phyloP scores from a whole-genome alignment of 1,140 invertebrate genomes.

The Coptotermes formosanus region DNA sequence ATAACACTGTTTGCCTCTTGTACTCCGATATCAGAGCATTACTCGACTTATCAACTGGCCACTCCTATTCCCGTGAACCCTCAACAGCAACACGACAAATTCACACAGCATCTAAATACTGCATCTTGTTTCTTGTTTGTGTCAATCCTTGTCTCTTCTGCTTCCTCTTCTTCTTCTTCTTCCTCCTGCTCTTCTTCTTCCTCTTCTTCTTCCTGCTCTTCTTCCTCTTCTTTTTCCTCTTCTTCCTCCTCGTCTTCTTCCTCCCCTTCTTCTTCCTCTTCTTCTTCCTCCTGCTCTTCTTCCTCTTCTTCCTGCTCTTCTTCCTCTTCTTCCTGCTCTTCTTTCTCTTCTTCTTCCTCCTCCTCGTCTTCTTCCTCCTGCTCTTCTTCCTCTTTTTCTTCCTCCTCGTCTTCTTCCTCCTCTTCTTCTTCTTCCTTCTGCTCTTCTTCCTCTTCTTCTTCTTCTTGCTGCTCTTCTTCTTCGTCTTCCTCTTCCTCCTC shows the following conservation, averaged over 20 bases:
- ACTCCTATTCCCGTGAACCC: too few relatives aligned
- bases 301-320: background rate
- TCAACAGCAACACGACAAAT: too few relatives aligned
- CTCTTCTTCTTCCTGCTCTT: background rate
- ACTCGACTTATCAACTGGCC: too few relatives aligned
- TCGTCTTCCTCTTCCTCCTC: background rate
- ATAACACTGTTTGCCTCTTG: too few relatives aligned
- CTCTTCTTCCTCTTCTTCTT: background rate
- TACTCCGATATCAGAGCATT: too few relatives aligned
- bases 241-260: background rate
- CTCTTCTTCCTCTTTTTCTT: background rate
- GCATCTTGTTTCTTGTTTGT: too few relatives aligned
- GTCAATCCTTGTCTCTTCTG: too few relatives aligned
- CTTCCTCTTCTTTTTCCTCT: background rate
- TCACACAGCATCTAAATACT: too few relatives aligned
- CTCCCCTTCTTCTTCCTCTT: background rate
- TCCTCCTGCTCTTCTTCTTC: background rate
- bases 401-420: background rate
- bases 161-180: background rate
- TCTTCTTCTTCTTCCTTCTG: background rate
- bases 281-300: background rate
- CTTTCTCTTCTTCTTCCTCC: background rate
- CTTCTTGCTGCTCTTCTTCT: background rate
- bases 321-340: background rate
- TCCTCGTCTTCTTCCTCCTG: background rate